These are phyloP conservation scores for Pollicipes pollicipes DNA, from an alignment of 1,140 invertebrate genomes.

Conservation along the genomic window DNA sequence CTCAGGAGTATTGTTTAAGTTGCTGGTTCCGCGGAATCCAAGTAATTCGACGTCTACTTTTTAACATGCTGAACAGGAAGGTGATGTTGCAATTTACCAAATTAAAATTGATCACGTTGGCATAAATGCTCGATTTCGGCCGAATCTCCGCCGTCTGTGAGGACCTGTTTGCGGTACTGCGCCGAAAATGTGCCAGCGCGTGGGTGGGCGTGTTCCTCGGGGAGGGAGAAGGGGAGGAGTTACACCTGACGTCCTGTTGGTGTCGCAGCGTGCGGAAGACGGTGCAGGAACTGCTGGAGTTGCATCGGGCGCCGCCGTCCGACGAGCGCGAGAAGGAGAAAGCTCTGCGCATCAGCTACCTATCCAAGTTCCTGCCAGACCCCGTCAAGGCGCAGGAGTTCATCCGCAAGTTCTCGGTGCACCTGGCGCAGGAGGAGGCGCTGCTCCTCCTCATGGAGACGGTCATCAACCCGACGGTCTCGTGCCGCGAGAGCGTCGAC, in stretches of 20 bases:
- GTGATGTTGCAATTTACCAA: no score
- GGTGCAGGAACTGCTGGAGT: slow-evolving; percentile 66
- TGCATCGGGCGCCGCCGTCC: slow-evolving; percentile 45
- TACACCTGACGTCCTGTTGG: slow-evolving; percentile 48
- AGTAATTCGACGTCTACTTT: no score
- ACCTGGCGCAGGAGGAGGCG: slow-evolving; percentile 56
- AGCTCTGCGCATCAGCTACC: slow-evolving; percentile 35
- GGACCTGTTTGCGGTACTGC: no score
- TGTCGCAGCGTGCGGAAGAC: slow-evolving; percentile 49
- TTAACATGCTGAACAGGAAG: no score
- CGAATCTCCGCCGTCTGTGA: no score
- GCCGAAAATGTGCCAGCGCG: no score
- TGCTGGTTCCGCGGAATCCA: no score
- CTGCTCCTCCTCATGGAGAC: slow-evolving; percentile 67
- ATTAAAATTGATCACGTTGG: no score
- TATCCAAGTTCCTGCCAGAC: slow-evolving; percentile 66
- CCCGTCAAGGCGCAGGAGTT: slow-evolving; percentile 83
- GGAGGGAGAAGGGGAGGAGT: no score
- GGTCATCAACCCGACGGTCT: slow-evolving; percentile 65
- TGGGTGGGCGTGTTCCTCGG: no score
- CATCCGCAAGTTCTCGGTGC: slow-evolving; percentile 65
- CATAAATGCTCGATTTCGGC: no score
- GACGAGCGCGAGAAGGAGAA: slow-evolving; percentile 48
- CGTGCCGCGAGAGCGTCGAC: slow-evolving; percentile 75
- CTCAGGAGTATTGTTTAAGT: no score